Evolutionary conservation across 2,113 vertebrate genomes (phyloP).

Genomic region (Chaenogobius annularis): DNA sequence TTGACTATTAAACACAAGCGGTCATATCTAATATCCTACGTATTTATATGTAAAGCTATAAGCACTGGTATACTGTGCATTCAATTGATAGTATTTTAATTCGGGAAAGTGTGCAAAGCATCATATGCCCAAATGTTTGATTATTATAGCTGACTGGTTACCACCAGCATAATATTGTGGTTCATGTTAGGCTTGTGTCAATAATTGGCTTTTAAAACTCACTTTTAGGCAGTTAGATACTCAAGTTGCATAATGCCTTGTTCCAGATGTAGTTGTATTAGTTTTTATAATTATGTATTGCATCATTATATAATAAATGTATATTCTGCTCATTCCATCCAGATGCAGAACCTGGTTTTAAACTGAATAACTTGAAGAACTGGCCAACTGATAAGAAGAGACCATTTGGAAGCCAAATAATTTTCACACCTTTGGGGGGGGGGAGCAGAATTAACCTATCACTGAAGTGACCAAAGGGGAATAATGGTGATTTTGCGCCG

Average conservation of each 20-base stretch:
- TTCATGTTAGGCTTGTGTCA: too few species aligned
- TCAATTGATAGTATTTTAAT: background rate
- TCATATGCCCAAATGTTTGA: too few species aligned
- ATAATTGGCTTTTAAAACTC: too few species aligned
- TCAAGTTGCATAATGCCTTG: too few species aligned
- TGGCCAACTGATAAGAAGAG: constrained; percentile 77
- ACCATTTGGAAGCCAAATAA: constrained; percentile 72
- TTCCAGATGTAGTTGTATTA: too few species aligned
- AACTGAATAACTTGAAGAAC: constrained; percentile 79
- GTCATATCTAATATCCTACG: background rate
- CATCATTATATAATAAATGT: background rate
- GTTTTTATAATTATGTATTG: too few species aligned
- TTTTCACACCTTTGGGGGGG: constrained; percentile 82
- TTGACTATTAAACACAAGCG: background rate
- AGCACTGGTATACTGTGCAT: background rate
- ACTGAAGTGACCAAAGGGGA: constrained; percentile 99
- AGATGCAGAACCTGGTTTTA: constrained; percentile 92
- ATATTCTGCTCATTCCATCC: constrained; percentile 33
- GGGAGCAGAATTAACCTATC: constrained; percentile 94
- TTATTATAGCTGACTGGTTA: too few species aligned
- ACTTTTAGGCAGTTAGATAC: too few species aligned
- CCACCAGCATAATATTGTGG: too few species aligned
- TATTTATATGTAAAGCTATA: background rate
- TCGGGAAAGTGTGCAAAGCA: too few species aligned
- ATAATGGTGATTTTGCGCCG: constrained; percentile 99